Base-by-base conservation (phyloP, 2,113 vertebrate species). In the Phylloscopus whistleri region DNA sequence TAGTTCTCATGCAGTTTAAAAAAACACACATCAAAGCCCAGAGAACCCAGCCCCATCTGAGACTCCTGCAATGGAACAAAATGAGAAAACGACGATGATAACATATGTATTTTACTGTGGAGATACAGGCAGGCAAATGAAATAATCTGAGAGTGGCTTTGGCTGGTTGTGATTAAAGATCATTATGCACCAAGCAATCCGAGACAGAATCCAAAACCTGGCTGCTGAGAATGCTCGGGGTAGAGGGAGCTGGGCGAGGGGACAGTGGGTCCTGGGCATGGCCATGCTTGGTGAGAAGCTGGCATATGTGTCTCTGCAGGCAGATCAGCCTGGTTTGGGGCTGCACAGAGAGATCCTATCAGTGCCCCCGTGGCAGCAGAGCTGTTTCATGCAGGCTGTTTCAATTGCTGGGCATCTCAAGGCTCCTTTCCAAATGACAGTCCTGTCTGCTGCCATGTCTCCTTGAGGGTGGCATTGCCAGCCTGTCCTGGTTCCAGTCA, bases 1-100 rank as follows among this genome's bases (percentile, higher is more conserved):
- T 97, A 97, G 96, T 93, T 97, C 93, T 96, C 94, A 91, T 89
- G 77, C 76, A 94, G 95, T 93, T 94, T 76, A 77, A 95, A 96
- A 96, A 93, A 92, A 51, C 86, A 89, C 88, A 96, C 92, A 95
- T 96, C 95, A 96, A 96, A 96, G 92, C 83, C 44, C 73, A 33
- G 88, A 64, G 74, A 74, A 49, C 93, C 79, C 74, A 10, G 90
- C 89, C 84, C 77, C 87, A 84, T 94, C 52, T 10, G 56, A 94
- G 87, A 46, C 56, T 84, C 69, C 72, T 78, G 90, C 89, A 58
- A 24, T 39, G 87, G 95, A 95, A 96, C 44, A 92, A 85, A 92
- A 96, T 62, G 95, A 95, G 94, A 94, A 92, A 96, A 94, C 1
- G 1, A 86, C 5, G 4, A 90, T 74, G 94, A 89, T 96, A 94